These are phyloP conservation scores for Panopea generosa DNA, from an alignment of 2,888 invertebrate species.

Conservation along the genomic window DNA sequence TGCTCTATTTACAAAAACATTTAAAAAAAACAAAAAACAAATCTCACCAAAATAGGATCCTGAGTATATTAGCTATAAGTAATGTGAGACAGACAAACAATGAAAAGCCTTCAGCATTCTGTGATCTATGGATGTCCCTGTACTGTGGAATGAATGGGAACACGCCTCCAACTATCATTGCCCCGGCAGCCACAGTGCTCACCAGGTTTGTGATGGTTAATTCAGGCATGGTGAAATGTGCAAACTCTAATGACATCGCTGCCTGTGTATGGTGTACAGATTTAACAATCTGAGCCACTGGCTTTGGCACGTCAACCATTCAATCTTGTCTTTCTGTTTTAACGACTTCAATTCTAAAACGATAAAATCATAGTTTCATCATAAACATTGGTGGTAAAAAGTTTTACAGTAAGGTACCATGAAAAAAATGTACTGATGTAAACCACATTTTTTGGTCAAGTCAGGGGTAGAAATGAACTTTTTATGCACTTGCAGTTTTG, in stretches of 20 bases:
- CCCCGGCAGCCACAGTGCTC: constrained; percentile 84
- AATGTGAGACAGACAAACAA: constrained; percentile 97
- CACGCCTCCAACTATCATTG: constrained; percentile 98
- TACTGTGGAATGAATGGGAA: constrained; percentile 99
- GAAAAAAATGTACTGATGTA: too few relatives aligned
- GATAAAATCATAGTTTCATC: too few relatives aligned
- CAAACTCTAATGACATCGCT: constrained; percentile 16
- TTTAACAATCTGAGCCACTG: constrained; percentile 37
- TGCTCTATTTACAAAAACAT: too few relatives aligned
- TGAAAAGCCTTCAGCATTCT: constrained; percentile 99
- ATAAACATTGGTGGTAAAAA: too few relatives aligned
- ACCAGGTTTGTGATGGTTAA: constrained; percentile 67
- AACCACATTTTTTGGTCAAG: too few relatives aligned
- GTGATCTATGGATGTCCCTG: constrained; percentile 94
- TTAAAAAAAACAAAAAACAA: too few relatives aligned
- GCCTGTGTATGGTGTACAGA: constrained; percentile 29
- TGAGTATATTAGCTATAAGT: constrained; percentile 96
- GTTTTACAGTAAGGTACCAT: too few relatives aligned
- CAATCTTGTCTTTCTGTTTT: neutral
- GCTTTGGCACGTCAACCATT: constrained; percentile 51
- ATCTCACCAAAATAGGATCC: constrained; percentile 98
- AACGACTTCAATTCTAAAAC: too few relatives aligned
- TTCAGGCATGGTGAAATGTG: constrained; percentile 56
- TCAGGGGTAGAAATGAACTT: too few relatives aligned
- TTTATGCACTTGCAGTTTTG: too few relatives aligned